Evolutionary conservation across 2,888 invertebrate genomes (phyloP).

Genomic region (Branchellion lobata): DNA sequence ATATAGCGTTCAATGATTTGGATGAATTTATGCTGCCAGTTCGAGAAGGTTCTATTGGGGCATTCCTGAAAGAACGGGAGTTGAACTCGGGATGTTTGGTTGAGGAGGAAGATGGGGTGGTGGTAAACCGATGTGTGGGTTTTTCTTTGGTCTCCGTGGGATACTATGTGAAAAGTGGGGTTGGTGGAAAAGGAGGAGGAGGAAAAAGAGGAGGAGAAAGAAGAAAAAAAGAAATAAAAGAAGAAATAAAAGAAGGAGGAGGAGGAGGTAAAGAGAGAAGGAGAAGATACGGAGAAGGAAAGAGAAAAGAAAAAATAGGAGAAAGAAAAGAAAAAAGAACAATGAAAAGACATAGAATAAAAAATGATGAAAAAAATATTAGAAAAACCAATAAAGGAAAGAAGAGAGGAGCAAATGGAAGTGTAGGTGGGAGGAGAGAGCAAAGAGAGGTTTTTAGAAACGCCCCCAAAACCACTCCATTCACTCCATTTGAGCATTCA

Average conservation of each 20-base stretch:
- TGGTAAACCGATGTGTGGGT: background rate
- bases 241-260: background rate
- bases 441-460: no score
- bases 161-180: background rate
- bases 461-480: no score
- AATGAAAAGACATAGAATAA: background rate
- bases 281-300: no score
- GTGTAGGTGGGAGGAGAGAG: no score
- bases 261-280: background rate
- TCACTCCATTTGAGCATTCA: no score
- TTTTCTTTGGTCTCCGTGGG: background rate
- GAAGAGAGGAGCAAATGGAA: no score
- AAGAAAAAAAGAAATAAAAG: background rate
- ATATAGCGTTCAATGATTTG: constrained; percentile 58
- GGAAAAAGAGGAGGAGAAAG: background rate
- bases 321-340: background rate
- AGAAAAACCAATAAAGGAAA: background rate
- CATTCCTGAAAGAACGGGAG: background rate
- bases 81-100: background rate
- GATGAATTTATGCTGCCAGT: constrained; percentile 55
- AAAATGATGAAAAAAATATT: background rate
- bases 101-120: background rate
- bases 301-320: background rate
- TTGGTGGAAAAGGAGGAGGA: background rate
- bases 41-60: background rate